Conservation (phyloP, 2,113 vertebrate species). For the Cranoglanis bouderius region DNA sequence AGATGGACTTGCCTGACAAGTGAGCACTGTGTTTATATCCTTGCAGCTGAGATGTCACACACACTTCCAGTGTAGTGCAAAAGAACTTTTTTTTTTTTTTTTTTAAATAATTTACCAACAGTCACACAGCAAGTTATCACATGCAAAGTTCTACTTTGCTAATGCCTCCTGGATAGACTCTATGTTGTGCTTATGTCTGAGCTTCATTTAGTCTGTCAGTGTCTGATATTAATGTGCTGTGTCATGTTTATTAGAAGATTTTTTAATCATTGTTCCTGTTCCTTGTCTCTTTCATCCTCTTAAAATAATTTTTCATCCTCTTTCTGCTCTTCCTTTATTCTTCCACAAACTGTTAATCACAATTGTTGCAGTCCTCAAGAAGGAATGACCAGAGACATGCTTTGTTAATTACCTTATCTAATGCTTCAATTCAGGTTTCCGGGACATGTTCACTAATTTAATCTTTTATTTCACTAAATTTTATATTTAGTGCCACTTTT, state of each 20-base stretch:
- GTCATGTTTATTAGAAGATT: constrained; percentile 52
- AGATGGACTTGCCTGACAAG: background rate
- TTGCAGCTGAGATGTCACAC: constrained; percentile 36
- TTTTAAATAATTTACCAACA: constrained; percentile 54
- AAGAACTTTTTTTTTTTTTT: background rate
- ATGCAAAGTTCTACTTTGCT: constrained; percentile 83
- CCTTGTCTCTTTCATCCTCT: constrained; percentile 34
- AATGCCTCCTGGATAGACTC: constrained; percentile 69
- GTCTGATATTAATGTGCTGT: constrained; percentile 49
- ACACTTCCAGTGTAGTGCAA: constrained; percentile 54
- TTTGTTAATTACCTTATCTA: no score
- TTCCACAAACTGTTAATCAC: constrained; percentile 49
- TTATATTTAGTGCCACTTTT: background rate
- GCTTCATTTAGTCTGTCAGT: constrained; percentile 71
- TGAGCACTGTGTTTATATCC: background rate
- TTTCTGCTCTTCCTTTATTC: constrained; percentile 17
- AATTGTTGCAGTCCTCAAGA: constrained; percentile 58
- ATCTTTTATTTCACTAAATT: no score
- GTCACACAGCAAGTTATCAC: constrained; percentile 72
- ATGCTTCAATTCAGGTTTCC: no score
- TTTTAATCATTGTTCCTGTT: constrained; percentile 11
- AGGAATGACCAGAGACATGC: constrained; percentile 42
- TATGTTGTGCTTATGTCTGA: constrained; percentile 72
- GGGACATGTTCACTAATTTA: no score
- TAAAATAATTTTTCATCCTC: constrained; percentile 54